These are phyloP conservation scores for Butorides virescens DNA, from an alignment of 2,113 vertebrate species.

Conservation along the genomic window DNA sequence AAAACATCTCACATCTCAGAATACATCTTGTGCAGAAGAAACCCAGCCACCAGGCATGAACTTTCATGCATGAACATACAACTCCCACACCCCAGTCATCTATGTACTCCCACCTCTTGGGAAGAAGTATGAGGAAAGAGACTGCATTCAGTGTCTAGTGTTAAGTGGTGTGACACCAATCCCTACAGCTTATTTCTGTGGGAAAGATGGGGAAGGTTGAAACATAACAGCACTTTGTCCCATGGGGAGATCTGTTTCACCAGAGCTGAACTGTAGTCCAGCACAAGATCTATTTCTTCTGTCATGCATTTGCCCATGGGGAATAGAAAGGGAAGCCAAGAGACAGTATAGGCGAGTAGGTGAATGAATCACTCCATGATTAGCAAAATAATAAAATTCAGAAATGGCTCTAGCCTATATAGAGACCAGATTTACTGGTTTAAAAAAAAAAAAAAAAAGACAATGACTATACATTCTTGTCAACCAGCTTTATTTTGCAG, in stretches of 20 bases:
- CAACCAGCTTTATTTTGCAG: neutral
- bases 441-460: neutral
- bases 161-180: neutral
- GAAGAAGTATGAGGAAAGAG: neutral
- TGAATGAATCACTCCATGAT: neutral
- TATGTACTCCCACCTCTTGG: neutral
- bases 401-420: neutral
- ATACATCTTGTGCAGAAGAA: neutral
- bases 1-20: neutral
- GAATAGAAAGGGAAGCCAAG: neutral
- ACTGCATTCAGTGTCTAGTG: neutral
- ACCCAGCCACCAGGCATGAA: neutral
- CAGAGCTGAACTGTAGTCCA: neutral
- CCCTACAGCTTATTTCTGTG: neutral
- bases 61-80: neutral
- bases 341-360: neutral
- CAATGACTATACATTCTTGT: neutral
- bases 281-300: neutral
- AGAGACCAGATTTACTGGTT: neutral
- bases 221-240: neutral
- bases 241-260: neutral
- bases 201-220: neutral
- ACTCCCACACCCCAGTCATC: fast-evolving
- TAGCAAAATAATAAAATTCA: neutral
- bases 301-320: neutral